Evolutionary conservation across 2,888 invertebrate species (phyloP), one percentile per base, ranked within the genome.

Genomic region (Eueremaeus valkanovi): DNA sequence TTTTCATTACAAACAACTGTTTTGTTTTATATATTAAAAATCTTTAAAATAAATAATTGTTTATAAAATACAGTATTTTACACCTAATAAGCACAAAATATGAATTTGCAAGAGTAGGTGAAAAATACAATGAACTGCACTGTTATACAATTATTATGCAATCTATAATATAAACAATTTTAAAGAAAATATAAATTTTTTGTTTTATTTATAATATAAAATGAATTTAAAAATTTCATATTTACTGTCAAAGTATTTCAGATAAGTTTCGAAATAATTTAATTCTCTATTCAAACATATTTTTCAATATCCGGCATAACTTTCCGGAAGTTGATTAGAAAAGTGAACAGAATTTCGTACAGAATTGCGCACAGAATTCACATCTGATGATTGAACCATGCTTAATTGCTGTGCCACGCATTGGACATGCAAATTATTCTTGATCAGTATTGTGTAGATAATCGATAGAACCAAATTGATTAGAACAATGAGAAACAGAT

Each of bases 331-430:
- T 36, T 33, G 63, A 18, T 63, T 21, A 1, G 40, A 68, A 42
- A 68, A 68, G 13, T 68, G 68, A 8, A 68, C 68, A 24, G 68
- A 68, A 68, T 68, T 68, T 68, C 68, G 29, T 3, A 2, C 31
- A 27, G 27, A 21, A 61, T 61, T 24, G 16, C 27, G 13, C 2
- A 18, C 55, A 18, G 21, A n/a, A n/a, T 45, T 61, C 9, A 58
- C 21, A 24, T 18, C 13, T 18, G 18, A 11, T 11, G 45, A 45
- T 3, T 11, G 45, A 45, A 45, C 6, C 16, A 18, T 3, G 18
- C 16, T 18, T 18, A 5, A n/a, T 1, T 24, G 58, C 8, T 29
- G 58, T 33, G 18, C 8, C 3, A 5, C 24, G 3, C 21, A 55
- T 5, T 55, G 8, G 8, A 24, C 31, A 42, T 68, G 68, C 36